phyloP scores from a whole-genome alignment of 2,888 invertebrate species.

The Hyalella azteca region DNA sequence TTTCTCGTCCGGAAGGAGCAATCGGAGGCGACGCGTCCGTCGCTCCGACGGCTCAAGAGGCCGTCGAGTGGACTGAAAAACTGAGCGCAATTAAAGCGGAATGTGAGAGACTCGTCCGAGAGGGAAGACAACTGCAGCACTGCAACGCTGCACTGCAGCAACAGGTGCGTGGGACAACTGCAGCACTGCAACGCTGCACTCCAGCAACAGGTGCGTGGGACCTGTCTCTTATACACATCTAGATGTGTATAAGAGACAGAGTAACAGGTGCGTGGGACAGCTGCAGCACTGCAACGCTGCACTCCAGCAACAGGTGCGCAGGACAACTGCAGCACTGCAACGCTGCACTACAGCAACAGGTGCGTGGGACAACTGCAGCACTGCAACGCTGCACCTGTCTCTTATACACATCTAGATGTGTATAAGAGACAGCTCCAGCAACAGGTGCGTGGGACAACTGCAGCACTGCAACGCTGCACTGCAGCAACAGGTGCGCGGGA shows the following conservation, averaged over 20 bases:
- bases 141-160: background rate
- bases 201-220: background rate
- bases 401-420: too few species aligned
- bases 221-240: too few species aligned
- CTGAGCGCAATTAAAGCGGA: constrained; percentile 9
- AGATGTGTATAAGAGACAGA: too few species aligned
- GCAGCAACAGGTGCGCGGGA: too few species aligned
- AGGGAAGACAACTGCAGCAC: background rate
- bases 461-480: too few species aligned
- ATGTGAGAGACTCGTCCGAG: background rate
- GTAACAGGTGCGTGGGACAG: background rate
- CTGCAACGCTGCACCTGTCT: background rate
- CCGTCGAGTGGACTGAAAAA: background rate
- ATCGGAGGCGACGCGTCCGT: background rate
- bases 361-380: background rate
- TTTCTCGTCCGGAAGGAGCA: background rate
- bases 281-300: background rate
- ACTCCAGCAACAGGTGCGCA: background rate
- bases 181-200: background rate
- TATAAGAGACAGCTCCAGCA: too few species aligned
- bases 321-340: too few species aligned
- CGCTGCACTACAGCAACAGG: too few species aligned
- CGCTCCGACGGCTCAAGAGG: background rate
- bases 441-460: too few species aligned
- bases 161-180: background rate